Percentiles rank a stretch among this genome's conserved stretches.
Conservation (phyloP, 2,888 invertebrate species). For the Gnatocerus cornutus region DNA sequence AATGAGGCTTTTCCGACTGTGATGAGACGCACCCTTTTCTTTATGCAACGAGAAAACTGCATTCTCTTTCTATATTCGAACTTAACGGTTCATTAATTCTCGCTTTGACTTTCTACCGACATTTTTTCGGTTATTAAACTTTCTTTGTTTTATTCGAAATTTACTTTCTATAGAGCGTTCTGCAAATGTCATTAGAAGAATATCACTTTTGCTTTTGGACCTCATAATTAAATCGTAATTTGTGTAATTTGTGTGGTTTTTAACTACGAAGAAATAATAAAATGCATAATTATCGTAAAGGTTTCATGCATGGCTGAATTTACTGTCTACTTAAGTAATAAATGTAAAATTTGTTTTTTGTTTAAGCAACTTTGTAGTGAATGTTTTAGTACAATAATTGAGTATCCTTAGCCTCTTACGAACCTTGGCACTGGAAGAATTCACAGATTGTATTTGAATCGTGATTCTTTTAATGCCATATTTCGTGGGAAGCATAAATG, state of each 20-base stretch:
- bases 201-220: no score
- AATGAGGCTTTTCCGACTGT: background rate
- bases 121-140: background rate
- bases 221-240: no score
- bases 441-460: slow-evolving; percentile 77
- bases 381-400: background rate
- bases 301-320: background rate
- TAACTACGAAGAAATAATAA: no score
- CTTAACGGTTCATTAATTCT: background rate
- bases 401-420: slow-evolving; percentile 63
- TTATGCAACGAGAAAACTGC: slow-evolving; percentile 1
- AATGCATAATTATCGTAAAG: background rate
- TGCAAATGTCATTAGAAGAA: no score
- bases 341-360: background rate
- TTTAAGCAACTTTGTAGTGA: background rate
- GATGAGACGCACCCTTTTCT: background rate
- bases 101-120: background rate
- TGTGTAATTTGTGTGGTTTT: no score
- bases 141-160: no score
- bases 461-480: slow-evolving; percentile 80
- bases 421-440: slow-evolving; percentile 81
- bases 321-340: no score
- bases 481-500: slow-evolving; percentile 67
- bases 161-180: background rate
- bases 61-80: background rate